These are phyloP conservation scores for Tanypteryx hageni DNA, from an alignment of 2,888 invertebrate species.

Conservation along the genomic window DNA sequence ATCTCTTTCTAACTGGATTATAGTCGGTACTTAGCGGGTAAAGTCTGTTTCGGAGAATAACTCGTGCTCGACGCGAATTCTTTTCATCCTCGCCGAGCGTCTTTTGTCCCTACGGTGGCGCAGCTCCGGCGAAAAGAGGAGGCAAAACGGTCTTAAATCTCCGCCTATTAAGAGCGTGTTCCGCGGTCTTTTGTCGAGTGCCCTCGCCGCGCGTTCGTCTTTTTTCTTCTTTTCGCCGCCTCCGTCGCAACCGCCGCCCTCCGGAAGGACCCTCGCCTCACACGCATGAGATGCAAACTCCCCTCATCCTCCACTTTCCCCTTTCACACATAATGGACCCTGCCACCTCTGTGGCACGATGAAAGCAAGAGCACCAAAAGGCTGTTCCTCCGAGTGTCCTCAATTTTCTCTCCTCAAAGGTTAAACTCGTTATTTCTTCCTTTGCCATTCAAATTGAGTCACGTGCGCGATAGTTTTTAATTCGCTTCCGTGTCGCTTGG, in stretches of 20 bases:
- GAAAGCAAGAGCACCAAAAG: neutral
- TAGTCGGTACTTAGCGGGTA: neutral
- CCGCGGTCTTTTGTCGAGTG: constrained; percentile 21
- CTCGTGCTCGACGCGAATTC: neutral
- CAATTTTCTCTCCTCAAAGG: neutral
- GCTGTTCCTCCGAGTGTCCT: neutral
- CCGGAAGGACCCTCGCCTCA: neutral
- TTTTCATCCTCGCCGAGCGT: neutral
- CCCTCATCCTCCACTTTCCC: too few species aligned
- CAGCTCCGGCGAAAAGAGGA: neutral
- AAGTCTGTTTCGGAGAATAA: neutral
- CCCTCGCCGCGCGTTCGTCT: constrained; percentile 4
- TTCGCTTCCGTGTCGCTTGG: neutral
- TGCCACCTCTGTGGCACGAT: neutral
- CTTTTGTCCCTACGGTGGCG: neutral
- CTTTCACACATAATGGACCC: neutral
- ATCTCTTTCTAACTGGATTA: neutral
- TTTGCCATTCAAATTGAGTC: constrained; percentile 15
- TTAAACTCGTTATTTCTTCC: constrained; percentile 21
- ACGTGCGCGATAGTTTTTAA: neutral
- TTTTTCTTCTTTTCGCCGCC: neutral
- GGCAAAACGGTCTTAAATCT: constrained; percentile 9
- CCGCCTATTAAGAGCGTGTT: neutral
- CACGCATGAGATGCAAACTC: neutral
- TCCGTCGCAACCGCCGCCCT: neutral